phyloP scores from a whole-genome alignment of 2,113 vertebrate species.

The Mobula hypostoma region DNA sequence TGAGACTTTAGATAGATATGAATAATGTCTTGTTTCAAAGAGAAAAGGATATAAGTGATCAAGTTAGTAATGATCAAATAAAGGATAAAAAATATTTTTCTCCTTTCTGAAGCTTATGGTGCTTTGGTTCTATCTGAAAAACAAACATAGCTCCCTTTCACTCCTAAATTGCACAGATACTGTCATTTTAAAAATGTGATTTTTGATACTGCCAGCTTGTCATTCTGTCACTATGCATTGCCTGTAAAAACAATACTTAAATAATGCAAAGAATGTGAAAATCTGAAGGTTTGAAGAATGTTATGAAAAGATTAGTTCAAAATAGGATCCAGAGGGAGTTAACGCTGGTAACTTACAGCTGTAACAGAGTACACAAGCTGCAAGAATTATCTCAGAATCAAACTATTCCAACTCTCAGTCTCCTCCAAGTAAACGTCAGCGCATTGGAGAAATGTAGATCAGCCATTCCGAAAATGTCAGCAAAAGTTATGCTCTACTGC shows the following conservation, averaged over 20 bases:
- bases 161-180: not conserved
- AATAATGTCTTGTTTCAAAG: slow-evolving; percentile 61
- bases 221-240: slow-evolving; percentile 49
- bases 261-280: slow-evolving; percentile 50
- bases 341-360: slow-evolving; percentile 47
- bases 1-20: slow-evolving; percentile 71
- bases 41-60: slow-evolving; percentile 50
- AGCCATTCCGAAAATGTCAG: slow-evolving; percentile 31
- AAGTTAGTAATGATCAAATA: slow-evolving; percentile 71
- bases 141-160: not conserved
- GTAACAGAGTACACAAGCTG: slow-evolving; percentile 44
- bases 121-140: slow-evolving; percentile 70
- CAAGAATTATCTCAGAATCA: slow-evolving; percentile 47
- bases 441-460: slow-evolving; percentile 7
- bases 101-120: slow-evolving; percentile 73
- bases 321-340: slow-evolving; percentile 46
- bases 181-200: not conserved
- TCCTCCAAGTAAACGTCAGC: slow-evolving; percentile 18
- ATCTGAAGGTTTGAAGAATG: slow-evolving; percentile 43
- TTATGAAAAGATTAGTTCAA: slow-evolving; percentile 44
- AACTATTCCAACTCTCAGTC: slow-evolving; percentile 44
- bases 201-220: not conserved
- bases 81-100: slow-evolving; percentile 77
- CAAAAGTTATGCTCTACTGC: not conserved
- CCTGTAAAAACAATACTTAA: slow-evolving; percentile 50